Conservation (phyloP, 1,140 invertebrate species). For the Lasioglossum baleicum region DNA sequence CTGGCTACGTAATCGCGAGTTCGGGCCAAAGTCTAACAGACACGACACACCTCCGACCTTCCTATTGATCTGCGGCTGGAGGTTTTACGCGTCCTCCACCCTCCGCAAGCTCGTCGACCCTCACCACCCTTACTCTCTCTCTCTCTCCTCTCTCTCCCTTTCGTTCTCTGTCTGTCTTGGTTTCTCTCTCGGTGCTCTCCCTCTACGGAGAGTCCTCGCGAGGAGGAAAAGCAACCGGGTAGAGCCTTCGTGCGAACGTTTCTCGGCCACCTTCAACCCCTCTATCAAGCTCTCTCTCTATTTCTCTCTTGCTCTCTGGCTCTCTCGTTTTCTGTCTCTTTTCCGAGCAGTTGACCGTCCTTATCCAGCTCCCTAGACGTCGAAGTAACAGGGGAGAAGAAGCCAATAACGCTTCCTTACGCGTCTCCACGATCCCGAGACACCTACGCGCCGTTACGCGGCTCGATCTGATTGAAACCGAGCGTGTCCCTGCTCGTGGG, state of each 20-base stretch:
- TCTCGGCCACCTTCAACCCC: constrained; percentile 49
- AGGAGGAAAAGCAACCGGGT: constrained; percentile 58
- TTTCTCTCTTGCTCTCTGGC: too few species aligned
- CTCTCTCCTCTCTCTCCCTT: too few species aligned
- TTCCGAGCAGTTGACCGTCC: constrained; percentile 7
- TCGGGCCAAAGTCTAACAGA: constrained; percentile 71
- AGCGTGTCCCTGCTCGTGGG: neutral
- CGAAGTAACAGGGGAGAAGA: constrained; percentile 18
- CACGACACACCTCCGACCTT: constrained; percentile 78
- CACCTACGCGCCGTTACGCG: constrained; percentile 41
- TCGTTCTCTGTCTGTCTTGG: too few species aligned
- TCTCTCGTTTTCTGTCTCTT: too few species aligned
- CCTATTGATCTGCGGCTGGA: constrained; percentile 77
- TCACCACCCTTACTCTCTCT: constrained; percentile 18
- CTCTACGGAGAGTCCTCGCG: constrained; percentile 58
- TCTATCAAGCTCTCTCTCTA: neutral
- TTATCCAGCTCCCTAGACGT: constrained; percentile 17
- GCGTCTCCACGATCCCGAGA: constrained; percentile 46
- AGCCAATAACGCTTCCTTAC: constrained; percentile 63
- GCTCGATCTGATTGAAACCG: constrained; percentile 17
- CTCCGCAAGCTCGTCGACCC: constrained; percentile 66
- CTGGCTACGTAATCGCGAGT: constrained; percentile 55
- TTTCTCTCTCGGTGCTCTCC: neutral
- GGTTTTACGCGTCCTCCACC: constrained; percentile 74
- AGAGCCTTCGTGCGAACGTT: constrained; percentile 45